phyloP scores from a whole-genome alignment of 2,113 vertebrate species.

The Gopherus evgoodei region DNA sequence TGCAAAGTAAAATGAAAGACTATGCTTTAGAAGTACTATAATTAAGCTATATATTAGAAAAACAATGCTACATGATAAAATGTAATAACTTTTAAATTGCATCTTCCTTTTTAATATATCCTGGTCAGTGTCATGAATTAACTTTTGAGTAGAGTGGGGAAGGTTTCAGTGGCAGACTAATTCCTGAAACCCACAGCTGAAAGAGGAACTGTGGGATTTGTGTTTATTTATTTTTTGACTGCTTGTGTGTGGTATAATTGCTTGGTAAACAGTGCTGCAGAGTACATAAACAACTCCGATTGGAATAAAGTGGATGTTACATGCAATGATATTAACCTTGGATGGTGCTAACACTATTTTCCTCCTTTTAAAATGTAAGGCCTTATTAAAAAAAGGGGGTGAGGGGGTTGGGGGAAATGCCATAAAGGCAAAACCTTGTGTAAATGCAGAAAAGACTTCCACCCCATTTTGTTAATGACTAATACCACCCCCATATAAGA shows the following conservation, averaged over 20 bases:
- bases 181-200: slow-evolving; percentile 32
- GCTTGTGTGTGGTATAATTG: not conserved
- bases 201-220: not conserved
- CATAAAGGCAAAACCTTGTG: not conserved
- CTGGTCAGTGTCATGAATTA: not conserved
- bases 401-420: not conserved
- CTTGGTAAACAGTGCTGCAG: not conserved
- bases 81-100: slow-evolving; percentile 4
- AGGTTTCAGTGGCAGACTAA: slow-evolving; percentile 12
- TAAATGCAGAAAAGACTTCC: not conserved
- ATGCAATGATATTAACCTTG: not conserved
- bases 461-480: not conserved
- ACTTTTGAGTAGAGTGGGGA: not conserved
- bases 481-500: not conserved
- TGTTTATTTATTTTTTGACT: not conserved
- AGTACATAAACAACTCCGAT: not conserved
- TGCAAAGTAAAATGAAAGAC: not conserved
- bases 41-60: not conserved
- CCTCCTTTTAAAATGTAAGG: slow-evolving; percentile 44
- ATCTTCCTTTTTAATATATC: not conserved
- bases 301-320: not conserved
- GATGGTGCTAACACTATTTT: not conserved
- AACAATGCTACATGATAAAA: not conserved
- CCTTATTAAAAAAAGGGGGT: not conserved
- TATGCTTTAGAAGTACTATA: not conserved